phyloP scores from a whole-genome alignment of 1,140 invertebrate species.

The Drosophila nigrodunni region DNA sequence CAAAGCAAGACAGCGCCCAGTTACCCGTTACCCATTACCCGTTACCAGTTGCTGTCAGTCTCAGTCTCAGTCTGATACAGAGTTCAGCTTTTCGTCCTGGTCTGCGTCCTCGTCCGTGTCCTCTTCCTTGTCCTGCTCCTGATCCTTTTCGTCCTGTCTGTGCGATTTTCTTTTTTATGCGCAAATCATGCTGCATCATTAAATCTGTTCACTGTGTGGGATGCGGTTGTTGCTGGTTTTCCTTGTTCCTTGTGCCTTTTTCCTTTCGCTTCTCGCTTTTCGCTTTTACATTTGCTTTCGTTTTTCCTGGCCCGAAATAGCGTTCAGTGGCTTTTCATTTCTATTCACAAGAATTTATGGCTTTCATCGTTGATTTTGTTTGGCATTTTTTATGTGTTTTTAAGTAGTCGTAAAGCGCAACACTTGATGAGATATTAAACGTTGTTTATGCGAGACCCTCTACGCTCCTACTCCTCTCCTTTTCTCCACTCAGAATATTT shows the following conservation, averaged over 20 bases:
- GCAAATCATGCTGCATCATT: slow-evolving; percentile 83
- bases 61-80: slow-evolving; percentile 25
- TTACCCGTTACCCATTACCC: slow-evolving; percentile 56
- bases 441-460: slow-evolving; percentile 50
- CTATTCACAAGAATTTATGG: slow-evolving; percentile 76
- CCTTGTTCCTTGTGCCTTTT: not conserved
- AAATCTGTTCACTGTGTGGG: slow-evolving; percentile 69
- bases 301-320: slow-evolving; percentile 42
- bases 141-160: slow-evolving; percentile 8
- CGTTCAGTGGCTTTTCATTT: slow-evolving; percentile 74
- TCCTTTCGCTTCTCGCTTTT: slow-evolving; percentile 39
- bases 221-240: slow-evolving; percentile 38
- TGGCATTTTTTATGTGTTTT: slow-evolving; percentile 76
- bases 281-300: slow-evolving; percentile 61
- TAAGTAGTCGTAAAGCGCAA: slow-evolving; percentile 83
- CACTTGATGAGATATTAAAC: slow-evolving; percentile 83
- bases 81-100: not conserved
- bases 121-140: not conserved
- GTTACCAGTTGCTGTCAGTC: slow-evolving; percentile 62
- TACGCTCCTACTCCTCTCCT: not conserved
- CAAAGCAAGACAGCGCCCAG: slow-evolving; percentile 61
- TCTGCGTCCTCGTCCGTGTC: slow-evolving; percentile 1
- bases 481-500: not conserved
- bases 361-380: slow-evolving; percentile 78
- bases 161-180: slow-evolving; percentile 72